A percentile compares a stretch with the other conserved stretches of the same genome.
These are phyloP conservation scores for Chymomyza costata DNA, from an alignment of 1,140 invertebrate species.

Conservation along the genomic window DNA sequence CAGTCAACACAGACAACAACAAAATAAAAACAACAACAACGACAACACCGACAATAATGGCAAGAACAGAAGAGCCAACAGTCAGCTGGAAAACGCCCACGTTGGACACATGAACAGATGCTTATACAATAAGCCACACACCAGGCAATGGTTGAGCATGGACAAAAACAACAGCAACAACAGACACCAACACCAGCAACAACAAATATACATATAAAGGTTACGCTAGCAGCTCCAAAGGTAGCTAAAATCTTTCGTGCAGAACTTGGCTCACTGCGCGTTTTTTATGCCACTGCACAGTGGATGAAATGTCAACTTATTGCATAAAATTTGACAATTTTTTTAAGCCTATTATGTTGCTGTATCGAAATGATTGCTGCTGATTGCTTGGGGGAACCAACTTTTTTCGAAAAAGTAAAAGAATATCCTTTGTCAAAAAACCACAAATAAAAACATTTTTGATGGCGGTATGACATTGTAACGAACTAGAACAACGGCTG, in stretches of 20 bases:
- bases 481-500: too few relatives aligned
- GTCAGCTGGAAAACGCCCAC: constrained; percentile 64
- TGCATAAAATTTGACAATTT: too few relatives aligned
- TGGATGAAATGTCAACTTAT: background rate
- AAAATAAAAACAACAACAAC: constrained; percentile 28
- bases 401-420: too few relatives aligned
- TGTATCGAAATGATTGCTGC: too few relatives aligned
- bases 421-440: too few relatives aligned
- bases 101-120: constrained; percentile 41
- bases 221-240: constrained; percentile 24
- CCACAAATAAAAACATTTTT: too few relatives aligned
- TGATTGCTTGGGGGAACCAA: too few relatives aligned
- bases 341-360: too few relatives aligned
- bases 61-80: too few relatives aligned
- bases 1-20: constrained; percentile 37
- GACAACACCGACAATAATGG: constrained; percentile 28
- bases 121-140: constrained; percentile 63
- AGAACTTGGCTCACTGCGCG: constrained; percentile 45
- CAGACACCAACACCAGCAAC: background rate
- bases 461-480: too few relatives aligned
- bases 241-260: constrained; percentile 70
- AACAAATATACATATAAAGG: constrained; percentile 11
- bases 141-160: background rate
- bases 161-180: constrained; percentile 27
- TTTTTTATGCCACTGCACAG: constrained; percentile 24